A percentile compares a stretch with the other conserved stretches of the same genome.
phyloP scores from a whole-genome alignment of 2,888 invertebrate species.

The Pyrocoelia pectoralis region DNA sequence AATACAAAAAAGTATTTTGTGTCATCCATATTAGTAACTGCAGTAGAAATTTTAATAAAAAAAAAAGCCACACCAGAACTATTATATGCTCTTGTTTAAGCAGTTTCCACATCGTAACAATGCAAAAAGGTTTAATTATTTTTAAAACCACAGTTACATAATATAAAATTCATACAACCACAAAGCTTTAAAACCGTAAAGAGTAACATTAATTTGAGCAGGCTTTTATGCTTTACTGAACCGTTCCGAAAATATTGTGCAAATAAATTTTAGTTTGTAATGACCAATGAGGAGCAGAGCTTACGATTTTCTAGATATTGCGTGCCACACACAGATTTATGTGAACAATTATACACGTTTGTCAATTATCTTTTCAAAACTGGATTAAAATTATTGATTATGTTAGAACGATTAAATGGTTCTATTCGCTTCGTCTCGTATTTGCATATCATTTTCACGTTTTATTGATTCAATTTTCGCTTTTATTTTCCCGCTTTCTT shows the following conservation, averaged over 20 bases:
- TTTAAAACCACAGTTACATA: conserved; percentile 5
- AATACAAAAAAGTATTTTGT: neutral
- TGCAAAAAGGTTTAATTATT: conserved; percentile 11
- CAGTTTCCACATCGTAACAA: neutral
- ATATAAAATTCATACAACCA: conserved; percentile 7
- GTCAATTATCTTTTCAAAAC: neutral
- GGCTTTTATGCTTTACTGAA: conserved; percentile 2
- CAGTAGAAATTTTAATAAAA: conserved; percentile 1
- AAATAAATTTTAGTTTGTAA: neutral
- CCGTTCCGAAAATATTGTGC: neutral
- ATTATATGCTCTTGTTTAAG: neutral
- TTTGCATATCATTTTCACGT: too few relatives aligned
- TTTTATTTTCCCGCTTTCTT: too few relatives aligned
- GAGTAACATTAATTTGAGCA: conserved; percentile 7
- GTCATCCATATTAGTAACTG: neutral
- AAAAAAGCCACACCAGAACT: neutral
- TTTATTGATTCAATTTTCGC: too few relatives aligned
- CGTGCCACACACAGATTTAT: neutral
- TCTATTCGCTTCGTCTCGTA: neutral
- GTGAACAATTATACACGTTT: neutral
- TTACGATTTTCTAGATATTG: neutral
- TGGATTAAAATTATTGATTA: neutral
- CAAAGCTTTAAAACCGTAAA: conserved; percentile 10
- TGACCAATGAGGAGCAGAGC: neutral
- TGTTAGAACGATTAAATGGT: neutral